Conservation (phyloP, 53 echinoderm and acorn worm genomes). For the Echinarachnius parma region DNA sequence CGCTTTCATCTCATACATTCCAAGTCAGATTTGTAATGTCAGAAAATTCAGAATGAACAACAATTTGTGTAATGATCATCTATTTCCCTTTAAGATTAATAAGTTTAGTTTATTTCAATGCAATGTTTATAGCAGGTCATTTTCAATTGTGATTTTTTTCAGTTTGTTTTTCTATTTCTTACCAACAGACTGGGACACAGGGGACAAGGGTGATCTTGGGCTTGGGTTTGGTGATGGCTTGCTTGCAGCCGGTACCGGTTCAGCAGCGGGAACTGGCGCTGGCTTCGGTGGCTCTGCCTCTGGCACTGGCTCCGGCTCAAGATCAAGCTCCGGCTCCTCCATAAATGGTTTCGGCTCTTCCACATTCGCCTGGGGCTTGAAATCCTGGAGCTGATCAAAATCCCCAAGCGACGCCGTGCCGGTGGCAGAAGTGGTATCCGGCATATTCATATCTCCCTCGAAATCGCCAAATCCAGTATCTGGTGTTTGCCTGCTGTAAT, state of each 20-base stretch:
- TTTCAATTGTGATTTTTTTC: too few relatives aligned
- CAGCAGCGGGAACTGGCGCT: neutral
- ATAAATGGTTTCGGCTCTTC: slow-evolving; percentile 40
- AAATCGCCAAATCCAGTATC: slow-evolving; percentile 17
- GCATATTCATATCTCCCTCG: slow-evolving; percentile 15
- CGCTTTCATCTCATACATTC: too few relatives aligned
- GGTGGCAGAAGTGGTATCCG: slow-evolving; percentile 10
- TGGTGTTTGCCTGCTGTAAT: neutral
- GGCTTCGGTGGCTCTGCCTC: neutral
- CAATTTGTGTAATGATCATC: too few relatives aligned
- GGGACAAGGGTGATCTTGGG: slow-evolving; percentile 44
- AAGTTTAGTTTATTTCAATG: too few relatives aligned
- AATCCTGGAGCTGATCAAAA: slow-evolving; percentile 39
- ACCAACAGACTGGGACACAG: slow-evolving; percentile 34
- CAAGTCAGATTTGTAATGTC: too few relatives aligned
- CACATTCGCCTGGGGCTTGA: slow-evolving; percentile 21
- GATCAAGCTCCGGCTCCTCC: too few relatives aligned
- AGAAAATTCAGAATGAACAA: too few relatives aligned
- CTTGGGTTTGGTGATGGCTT: slow-evolving; percentile 43
- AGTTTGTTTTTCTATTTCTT: too few relatives aligned
- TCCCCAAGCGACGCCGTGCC: slow-evolving; percentile 23
- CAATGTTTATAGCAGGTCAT: too few relatives aligned
- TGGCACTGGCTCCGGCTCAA: neutral
- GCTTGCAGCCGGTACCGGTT: slow-evolving; percentile 9
- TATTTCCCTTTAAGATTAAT: too few relatives aligned